Base-by-base conservation (phyloP, 2,797 vertebrate genomes). In the Delichon dasypus region DNA sequence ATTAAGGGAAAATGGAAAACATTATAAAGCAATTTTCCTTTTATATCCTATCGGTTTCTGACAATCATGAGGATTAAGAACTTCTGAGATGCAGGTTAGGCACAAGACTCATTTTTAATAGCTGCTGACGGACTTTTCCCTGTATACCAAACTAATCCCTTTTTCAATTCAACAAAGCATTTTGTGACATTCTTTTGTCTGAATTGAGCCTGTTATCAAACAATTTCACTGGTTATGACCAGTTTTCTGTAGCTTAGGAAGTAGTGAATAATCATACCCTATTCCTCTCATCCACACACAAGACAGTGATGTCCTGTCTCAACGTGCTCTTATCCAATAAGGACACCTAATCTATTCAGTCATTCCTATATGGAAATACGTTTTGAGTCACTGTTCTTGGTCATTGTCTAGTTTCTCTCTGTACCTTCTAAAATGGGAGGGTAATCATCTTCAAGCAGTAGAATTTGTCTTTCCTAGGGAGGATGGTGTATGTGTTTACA, bases 1-100 rank as follows among this genome's bases (percentile, higher is more conserved):
- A 94, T 96, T 92, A 96, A 88, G 75, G 11, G 79, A 58, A 94
- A 94, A 93, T 94, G 73, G 68, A 94, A 96, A 93, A 96, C 80
- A 95, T 91, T 89, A 89, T 71, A 96, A 94, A 94, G 87, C 61
- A 80, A 94, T 96, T 96, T 96, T 93, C 44, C 66, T 85, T 89
- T 91, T 84, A 89, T 93, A 95, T 93, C 79, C 91, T 92, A 89
- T 93, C 89, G 74, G 65, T 93, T 95, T 91, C 87, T 77, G 76
- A 71, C 75, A 83, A 89, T 93, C 93, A 74, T 10, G 25, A 84
- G 91, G 93, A 95, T 96, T 95, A 95, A 91, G 85, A 95, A 91
- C 17, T 85, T 88, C 72, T 89, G 85, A 95, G 71, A 57, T 95
- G 74, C 48, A 81, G 81, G 89, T 94, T 83, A 88, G 91, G 82